These are phyloP conservation scores for Alentia gelatinosa DNA, from an alignment of 2,888 invertebrate species.

Conservation along the genomic window DNA sequence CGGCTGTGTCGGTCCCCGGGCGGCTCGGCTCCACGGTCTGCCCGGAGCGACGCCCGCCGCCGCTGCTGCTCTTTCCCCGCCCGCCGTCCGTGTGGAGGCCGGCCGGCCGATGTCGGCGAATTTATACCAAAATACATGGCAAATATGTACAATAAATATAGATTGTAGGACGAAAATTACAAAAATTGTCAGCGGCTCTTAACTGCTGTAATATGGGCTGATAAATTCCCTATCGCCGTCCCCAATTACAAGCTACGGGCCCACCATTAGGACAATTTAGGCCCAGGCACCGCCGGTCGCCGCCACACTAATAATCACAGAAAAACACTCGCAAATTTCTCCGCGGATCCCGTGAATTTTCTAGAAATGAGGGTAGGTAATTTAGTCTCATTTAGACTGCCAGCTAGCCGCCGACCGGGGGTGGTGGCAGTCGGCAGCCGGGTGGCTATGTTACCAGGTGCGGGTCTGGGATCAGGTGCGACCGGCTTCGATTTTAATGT, in stretches of 20 bases:
- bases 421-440: not conserved
- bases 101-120: not conserved
- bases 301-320: slow-evolving; percentile 52
- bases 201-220: slow-evolving; percentile 50
- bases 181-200: slow-evolving; percentile 42
- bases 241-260: slow-evolving; percentile 46
- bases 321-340: slow-evolving; percentile 52
- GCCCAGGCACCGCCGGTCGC: not conserved
- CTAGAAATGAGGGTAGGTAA: slow-evolving; percentile 54
- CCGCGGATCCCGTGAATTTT: slow-evolving; percentile 50
- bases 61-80: slow-evolving; percentile 45
- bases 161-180: slow-evolving; percentile 52
- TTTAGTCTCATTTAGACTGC: slow-evolving; percentile 31
- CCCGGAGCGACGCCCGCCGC: not conserved
- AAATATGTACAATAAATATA: slow-evolving; percentile 54
- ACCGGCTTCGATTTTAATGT: slow-evolving; percentile 24
- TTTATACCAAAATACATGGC: slow-evolving; percentile 52
- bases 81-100: slow-evolving; percentile 4
- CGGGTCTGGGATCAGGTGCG: not conserved
- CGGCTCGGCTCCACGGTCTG: not conserved
- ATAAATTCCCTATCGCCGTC: slow-evolving; percentile 40
- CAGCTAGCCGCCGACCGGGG: not conserved
- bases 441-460: not conserved
- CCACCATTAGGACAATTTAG: slow-evolving; percentile 17
- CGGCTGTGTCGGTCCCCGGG: not conserved